These are phyloP conservation scores for Orthosia incerta DNA, from an alignment of 2,888 invertebrate genomes.

Conservation along the genomic window DNA sequence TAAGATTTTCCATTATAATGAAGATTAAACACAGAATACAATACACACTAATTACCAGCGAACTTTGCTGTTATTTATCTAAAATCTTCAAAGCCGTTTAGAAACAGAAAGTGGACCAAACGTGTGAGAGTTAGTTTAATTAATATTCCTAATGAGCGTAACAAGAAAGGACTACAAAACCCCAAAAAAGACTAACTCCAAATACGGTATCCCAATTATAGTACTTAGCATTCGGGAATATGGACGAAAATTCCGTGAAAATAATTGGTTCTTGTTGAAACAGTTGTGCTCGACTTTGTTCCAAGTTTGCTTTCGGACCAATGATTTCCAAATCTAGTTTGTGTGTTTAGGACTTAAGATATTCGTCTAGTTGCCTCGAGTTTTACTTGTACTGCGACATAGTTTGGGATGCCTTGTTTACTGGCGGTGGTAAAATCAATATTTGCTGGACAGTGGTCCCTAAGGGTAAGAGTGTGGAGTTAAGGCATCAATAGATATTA, in stretches of 20 bases:
- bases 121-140: conserved; percentile 68
- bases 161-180: conserved; percentile 40
- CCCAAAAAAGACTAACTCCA: background rate
- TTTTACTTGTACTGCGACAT: conserved; percentile 63
- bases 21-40: conserved; percentile 9
- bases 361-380: conserved; percentile 70
- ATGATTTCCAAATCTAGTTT: conserved; percentile 80
- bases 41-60: conserved; percentile 17
- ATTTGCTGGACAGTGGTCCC: conserved; percentile 20
- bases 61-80: conserved; percentile 41
- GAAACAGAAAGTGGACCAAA: conserved; percentile 61
- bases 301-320: conserved; percentile 74
- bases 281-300: conserved; percentile 58
- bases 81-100: conserved; percentile 51
- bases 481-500: conserved; percentile 4
- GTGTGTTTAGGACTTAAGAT: conserved; percentile 81
- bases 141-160: conserved; percentile 70
- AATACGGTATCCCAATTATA: background rate
- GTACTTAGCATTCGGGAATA: conserved; percentile 23
- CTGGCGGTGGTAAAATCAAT: conserved; percentile 52
- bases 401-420: conserved; percentile 51
- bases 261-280: conserved; percentile 41
- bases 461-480: background rate
- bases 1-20: background rate
- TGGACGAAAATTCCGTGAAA: conserved; percentile 42